These are phyloP conservation scores for Aleiodes testaceus DNA, from an alignment of 2,888 invertebrate species.

Conservation along the genomic window DNA sequence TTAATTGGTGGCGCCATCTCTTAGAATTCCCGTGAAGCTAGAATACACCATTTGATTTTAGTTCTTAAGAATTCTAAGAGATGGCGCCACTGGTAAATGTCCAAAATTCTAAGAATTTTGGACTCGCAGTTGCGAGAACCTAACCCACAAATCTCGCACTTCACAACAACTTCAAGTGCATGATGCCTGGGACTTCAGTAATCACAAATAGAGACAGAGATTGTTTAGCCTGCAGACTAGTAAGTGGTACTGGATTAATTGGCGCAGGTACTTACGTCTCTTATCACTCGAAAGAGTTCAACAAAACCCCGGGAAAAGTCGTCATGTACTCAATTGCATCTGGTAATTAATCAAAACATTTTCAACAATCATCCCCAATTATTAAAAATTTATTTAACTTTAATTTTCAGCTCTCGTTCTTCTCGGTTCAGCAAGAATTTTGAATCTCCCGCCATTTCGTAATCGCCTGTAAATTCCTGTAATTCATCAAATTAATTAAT, in stretches of 20 bases:
- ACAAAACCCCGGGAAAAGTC: slow-evolving; percentile 73
- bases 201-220: slow-evolving; percentile 74
- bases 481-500: no score
- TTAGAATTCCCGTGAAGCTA: no score
- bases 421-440: slow-evolving; percentile 77
- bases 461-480: slow-evolving; percentile 40
- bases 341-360: slow-evolving; percentile 67
- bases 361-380: slow-evolving; percentile 3
- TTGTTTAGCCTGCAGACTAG: slow-evolving; percentile 77
- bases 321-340: slow-evolving; percentile 74
- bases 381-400: slow-evolving; percentile 17
- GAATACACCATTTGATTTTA: no score
- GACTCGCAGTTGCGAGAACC: no score
- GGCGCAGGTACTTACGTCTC: slow-evolving; percentile 79
- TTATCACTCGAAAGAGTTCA: slow-evolving; percentile 75
- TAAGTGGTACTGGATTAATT: slow-evolving; percentile 77
- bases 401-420: slow-evolving; percentile 75
- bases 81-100: no score
- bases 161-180: no score
- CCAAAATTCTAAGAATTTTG: no score
- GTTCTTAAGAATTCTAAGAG: no score
- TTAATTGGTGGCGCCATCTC: no score
- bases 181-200: slow-evolving; percentile 58
- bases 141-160: no score
- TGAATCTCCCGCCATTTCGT: slow-evolving; percentile 72